Percentiles rank a stretch among this genome's conserved stretches.
Conservation (phyloP, 2,113 vertebrate species). For the Protobothrops flavoviridis region DNA sequence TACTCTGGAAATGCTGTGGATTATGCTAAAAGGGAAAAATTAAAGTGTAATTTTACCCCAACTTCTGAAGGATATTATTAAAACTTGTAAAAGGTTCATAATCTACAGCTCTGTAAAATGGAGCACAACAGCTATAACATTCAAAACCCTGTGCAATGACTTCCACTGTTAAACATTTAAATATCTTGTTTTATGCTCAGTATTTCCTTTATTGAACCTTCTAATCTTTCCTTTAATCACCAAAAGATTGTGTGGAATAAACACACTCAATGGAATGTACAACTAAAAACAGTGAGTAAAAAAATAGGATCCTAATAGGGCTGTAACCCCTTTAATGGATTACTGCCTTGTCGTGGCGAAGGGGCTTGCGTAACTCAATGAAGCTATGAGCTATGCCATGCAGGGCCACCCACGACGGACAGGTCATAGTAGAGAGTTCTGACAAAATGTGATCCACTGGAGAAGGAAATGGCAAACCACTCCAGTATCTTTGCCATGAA, state of each 20-base stretch:
- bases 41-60: background rate
- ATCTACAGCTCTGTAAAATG: background rate
- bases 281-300: background rate
- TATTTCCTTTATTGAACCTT: background rate
- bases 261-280: background rate
- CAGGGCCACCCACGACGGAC: too few relatives aligned
- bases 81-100: background rate
- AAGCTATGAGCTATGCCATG: too few relatives aligned
- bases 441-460: too few relatives aligned
- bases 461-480: too few relatives aligned
- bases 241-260: background rate
- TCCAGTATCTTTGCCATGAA: too few relatives aligned
- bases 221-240: background rate
- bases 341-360: too few relatives aligned
- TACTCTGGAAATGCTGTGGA: background rate
- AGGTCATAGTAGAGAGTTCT: too few relatives aligned
- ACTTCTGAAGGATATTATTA: background rate
- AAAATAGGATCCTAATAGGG: background rate
- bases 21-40: background rate
- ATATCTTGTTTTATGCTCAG: background rate
- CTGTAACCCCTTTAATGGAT: too few relatives aligned
- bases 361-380: too few relatives aligned
- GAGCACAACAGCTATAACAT: background rate
- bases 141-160: background rate
- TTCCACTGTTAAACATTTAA: background rate